Base-by-base conservation (phyloP, 92 coral and sea anemone species). In the Pocillopora meandrina region DNA sequence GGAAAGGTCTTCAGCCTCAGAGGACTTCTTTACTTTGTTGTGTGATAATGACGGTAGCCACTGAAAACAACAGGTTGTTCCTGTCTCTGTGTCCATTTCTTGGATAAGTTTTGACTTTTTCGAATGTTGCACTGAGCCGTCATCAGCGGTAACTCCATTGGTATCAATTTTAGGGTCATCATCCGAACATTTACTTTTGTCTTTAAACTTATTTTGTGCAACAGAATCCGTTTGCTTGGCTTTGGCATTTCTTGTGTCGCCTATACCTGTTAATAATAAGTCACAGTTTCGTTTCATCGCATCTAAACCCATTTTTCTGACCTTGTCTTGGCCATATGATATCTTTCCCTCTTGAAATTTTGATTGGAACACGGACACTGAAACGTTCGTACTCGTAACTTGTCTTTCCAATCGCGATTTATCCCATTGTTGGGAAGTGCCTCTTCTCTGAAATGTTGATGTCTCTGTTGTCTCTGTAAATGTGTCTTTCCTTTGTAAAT, bases 401-500 rank as follows among this genome's bases (percentile, higher is more conserved):
- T 81, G 76, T 19, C 76, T 56, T 33, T 81, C 19, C n/a, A 81
- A 55, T 1, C 66, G 66, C 77, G 66, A 10, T 59, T 16, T 19
- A 11, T 70, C 42, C 14, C 58, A 35, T 58, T 56, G 49, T 42
- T 42, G 26, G 31, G 83, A 23, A 17, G 2, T 21, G 13, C 69
- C 10, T 16, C 56, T 59, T n/a, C 14, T 47, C 33, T 52, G 23
- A 69, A 56, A 18, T 57, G 65, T 56, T 33, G 82, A 55, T 17
- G 17, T 10, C 52, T 52, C 12, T 31, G 74, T 79, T 71, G 65
- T 15, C 31, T 65, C 52, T 20, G 67, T 78, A 42, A 78, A 42
- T 35, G 83, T 79, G 35, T 79, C 83, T 66, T 66, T 74, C 57
- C 86, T 60, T 4, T 80, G 77, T 15, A 85, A 13, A 35, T 72